Percentiles rank a stretch among this genome's conserved stretches.
Conservation (phyloP, 2,797 vertebrate species). For the Synanceia verrucosa region DNA sequence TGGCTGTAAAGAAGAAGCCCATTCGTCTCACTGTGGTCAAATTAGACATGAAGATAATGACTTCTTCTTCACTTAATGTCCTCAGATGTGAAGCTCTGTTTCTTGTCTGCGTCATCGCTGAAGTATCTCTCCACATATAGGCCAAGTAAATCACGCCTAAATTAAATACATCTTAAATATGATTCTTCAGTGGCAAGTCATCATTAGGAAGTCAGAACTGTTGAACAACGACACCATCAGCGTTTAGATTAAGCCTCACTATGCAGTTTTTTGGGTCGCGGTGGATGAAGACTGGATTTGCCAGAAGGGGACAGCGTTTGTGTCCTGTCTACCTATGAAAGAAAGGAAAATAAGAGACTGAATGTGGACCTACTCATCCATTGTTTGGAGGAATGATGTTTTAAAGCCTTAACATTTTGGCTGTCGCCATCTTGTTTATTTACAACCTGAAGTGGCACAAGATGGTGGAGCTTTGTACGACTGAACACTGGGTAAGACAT, state of each 20-base stretch:
- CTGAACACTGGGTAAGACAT: no score
- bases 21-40: constrained; percentile 35
- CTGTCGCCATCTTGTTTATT: no score
- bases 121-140: not conserved
- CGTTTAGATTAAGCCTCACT: not conserved
- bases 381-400: no score
- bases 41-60: constrained; percentile 22
- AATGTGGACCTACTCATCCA: no score
- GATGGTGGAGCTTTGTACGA: no score
- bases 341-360: no score
- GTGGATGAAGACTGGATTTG: not conserved
- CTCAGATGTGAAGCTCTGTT: not conserved
- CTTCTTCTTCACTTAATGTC: not conserved
- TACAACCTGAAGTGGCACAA: no score
- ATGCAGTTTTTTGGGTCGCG: fast-evolving
- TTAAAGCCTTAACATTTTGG: no score
- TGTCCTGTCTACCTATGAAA: not conserved
- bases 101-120: not conserved
- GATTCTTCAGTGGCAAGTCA: no score
- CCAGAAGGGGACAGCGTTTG: not conserved
- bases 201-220: not conserved
- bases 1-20: constrained; percentile 38
- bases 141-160: not conserved
- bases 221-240: not conserved
- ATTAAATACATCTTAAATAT: not conserved